Evolutionary conservation across 2,113 vertebrate genomes (phyloP).

Genomic region (Muntiacus muntjak): DNA sequence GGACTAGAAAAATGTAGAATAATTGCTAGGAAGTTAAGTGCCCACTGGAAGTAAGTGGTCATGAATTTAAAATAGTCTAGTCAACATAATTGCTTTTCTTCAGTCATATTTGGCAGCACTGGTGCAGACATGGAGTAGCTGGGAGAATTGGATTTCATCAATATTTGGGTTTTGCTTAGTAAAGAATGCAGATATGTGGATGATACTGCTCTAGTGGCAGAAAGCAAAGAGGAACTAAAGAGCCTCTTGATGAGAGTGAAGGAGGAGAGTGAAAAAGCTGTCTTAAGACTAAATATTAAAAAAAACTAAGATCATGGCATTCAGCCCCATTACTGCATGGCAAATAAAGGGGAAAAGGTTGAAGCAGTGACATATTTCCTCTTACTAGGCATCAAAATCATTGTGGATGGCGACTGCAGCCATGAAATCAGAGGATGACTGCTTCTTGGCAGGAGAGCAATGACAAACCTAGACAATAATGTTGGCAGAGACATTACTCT

Average conservation of each 20-base stretch:
- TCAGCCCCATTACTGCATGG: not conserved
- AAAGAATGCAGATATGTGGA: not conserved
- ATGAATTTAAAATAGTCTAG: conserved; percentile 11
- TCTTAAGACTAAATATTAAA: not conserved
- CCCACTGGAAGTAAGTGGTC: not conserved
- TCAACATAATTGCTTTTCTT: not conserved
- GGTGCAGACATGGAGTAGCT: not conserved
- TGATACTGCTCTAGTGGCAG: not conserved
- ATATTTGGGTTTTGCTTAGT: not conserved
- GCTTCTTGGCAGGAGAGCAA: not conserved
- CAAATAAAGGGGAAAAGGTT: not conserved
- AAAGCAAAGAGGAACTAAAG: not conserved
- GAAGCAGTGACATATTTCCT: not conserved
- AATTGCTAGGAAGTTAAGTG: conserved; percentile 50
- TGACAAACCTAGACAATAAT: not conserved
- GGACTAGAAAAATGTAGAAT: conserved; percentile 45
- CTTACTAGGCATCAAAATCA: not conserved
- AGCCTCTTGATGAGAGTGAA: not conserved
- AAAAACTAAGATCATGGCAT: not conserved
- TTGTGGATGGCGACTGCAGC: not conserved
- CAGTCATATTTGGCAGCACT: not conserved
- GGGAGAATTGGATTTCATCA: not conserved
- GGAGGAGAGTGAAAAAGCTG: not conserved
- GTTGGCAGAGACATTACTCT: not conserved
- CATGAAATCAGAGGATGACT: not conserved